A percentile compares a stretch with the other conserved stretches of the same genome.
Evolutionary conservation across 2,113 vertebrate genomes (phyloP).

Genomic region (Daphoenositta chrysoptera): DNA sequence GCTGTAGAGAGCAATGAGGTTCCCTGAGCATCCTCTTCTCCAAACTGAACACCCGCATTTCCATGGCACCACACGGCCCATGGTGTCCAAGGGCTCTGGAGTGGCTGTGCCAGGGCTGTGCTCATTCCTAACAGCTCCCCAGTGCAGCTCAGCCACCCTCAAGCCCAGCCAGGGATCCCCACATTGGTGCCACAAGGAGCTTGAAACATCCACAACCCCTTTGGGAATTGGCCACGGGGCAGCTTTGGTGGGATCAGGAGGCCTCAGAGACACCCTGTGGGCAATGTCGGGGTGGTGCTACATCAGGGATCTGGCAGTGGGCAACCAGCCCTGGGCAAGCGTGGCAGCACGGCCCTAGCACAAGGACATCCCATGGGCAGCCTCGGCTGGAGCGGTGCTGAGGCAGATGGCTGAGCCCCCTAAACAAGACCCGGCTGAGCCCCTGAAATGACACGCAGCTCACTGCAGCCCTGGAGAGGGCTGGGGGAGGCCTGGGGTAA

Average conservation of each 20-base stretch:
- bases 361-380: not conserved
- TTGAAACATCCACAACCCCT: not conserved
- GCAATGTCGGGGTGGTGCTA: not conserved
- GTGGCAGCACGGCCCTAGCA: not conserved
- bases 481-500: not conserved
- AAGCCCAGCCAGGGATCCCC: not conserved
- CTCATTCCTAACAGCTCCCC: not conserved
- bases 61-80: accelerated
- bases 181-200: accelerated
- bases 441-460: not conserved
- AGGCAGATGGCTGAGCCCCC: not conserved
- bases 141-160: accelerated
- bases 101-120: accelerated
- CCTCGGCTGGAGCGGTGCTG: accelerated
- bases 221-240: accelerated
- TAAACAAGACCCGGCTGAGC: not conserved
- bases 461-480: not conserved
- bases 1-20: not conserved
- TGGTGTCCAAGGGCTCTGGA: not conserved
- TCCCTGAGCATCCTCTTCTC: not conserved
- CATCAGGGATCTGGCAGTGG: not conserved
- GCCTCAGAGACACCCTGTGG: not conserved
- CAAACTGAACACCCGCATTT: too few relatives aligned
- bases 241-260: not conserved
- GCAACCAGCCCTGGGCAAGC: not conserved